A percentile compares a stretch with the other conserved stretches of the same genome.
phyloP scores from a whole-genome alignment of 2,797 vertebrate species.

The Notolepis coatsorum region DNA sequence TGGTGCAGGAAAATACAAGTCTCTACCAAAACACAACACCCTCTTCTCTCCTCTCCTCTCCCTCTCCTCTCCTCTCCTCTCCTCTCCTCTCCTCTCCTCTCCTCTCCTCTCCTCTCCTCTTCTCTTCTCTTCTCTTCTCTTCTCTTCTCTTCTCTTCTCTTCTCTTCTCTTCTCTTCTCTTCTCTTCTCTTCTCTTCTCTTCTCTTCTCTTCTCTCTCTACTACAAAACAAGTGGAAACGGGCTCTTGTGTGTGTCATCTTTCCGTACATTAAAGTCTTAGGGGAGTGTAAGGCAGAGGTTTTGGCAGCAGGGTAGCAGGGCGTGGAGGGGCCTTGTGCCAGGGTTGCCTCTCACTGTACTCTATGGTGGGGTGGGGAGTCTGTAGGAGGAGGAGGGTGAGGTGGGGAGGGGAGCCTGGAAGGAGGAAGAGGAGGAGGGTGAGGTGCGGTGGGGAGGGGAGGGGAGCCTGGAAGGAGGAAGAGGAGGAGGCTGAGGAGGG shows the following conservation, averaged over 20 bases:
- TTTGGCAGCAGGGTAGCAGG: constrained; percentile 41
- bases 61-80: constrained; percentile 47
- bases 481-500: too few species aligned
- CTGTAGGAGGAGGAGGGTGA: constrained; percentile 23
- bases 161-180: too few species aligned
- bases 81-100: constrained; percentile 42
- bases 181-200: too few species aligned
- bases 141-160: constrained; percentile 49
- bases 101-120: constrained; percentile 47
- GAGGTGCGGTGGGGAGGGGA: too few species aligned
- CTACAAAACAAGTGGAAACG: constrained; percentile 68
- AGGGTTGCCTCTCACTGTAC: constrained; percentile 34
- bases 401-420: too few species aligned
- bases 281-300: constrained; percentile 54
- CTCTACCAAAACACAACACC: constrained; percentile 34
- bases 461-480: too few species aligned
- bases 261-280: constrained; percentile 72
- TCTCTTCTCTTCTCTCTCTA: not conserved
- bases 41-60: constrained; percentile 52
- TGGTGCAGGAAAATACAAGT: constrained; percentile 59
- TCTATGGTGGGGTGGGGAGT: constrained; percentile 19
- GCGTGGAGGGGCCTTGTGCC: constrained; percentile 27
- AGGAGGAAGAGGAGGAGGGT: too few species aligned
- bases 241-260: constrained; percentile 73
- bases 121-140: constrained; percentile 52